phyloP scores from a whole-genome alignment of 1,140 invertebrate genomes.

The Mycetomoellerius zeteki region DNA sequence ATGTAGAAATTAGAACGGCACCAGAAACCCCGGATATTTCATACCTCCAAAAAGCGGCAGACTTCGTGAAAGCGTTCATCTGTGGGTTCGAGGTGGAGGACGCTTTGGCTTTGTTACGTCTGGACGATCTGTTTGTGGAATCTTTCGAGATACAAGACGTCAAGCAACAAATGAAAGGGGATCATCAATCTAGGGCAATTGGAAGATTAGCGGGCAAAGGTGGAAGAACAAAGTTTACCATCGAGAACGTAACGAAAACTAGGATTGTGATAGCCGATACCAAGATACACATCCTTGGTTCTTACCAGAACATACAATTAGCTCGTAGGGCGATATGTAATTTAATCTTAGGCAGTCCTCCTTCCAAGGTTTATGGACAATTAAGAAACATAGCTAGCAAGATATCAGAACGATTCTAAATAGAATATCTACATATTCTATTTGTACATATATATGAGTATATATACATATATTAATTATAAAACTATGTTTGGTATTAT shows the following conservation, averaged over 20 bases:
- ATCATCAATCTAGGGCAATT: constrained; percentile 98
- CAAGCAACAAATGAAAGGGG: constrained; percentile 97
- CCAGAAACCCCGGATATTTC: constrained; percentile 95
- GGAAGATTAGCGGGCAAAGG: constrained; percentile 99
- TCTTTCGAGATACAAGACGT: constrained; percentile 99
- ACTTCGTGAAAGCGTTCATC: constrained; percentile 99
- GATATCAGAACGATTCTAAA: constrained; percentile 93
- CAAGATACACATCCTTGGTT: constrained; percentile 99
- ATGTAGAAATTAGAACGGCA: constrained; percentile 94
- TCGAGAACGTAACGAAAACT: constrained; percentile 99
- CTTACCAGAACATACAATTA: constrained; percentile 98
- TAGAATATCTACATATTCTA: constrained; percentile 12
- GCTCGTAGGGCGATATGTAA: constrained; percentile 99
- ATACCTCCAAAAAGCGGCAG: constrained; percentile 98
- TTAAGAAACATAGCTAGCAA: constrained; percentile 94
- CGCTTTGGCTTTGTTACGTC: constrained; percentile 96
- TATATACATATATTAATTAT: constrained; percentile 25
- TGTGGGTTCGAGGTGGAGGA: constrained; percentile 99
- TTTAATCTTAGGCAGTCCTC: constrained; percentile 98
- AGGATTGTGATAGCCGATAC: constrained; percentile 98
- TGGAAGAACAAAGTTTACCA: constrained; percentile 98
- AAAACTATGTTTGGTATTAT: constrained; percentile 26
- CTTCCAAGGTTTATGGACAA: constrained; percentile 98
- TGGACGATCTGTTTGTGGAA: constrained; percentile 99
- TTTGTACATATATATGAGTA: constrained; percentile 27